Evolutionary conservation across 1,140 invertebrate genomes (phyloP).

Genomic region (Ips nitidus): DNA sequence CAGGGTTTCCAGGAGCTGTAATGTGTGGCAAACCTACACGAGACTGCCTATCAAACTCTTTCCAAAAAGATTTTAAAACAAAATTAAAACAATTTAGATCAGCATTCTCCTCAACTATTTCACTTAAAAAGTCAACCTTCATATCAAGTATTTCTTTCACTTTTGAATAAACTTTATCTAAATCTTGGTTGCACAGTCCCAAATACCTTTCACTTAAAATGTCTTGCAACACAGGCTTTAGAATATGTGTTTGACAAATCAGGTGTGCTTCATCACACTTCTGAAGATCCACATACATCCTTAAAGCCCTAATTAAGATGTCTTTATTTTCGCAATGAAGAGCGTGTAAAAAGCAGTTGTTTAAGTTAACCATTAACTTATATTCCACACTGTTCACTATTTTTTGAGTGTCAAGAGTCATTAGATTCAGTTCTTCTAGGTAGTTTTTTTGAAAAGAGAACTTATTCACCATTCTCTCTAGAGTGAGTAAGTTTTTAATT

Average conservation of each 20-base stretch:
- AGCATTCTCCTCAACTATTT: conserved; percentile 59
- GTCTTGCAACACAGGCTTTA: conserved; percentile 70
- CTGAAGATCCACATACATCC: conserved; percentile 68
- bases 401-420: conserved; percentile 51
- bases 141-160: conserved; percentile 71
- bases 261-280: conserved; percentile 71
- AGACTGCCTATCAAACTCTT: conserved; percentile 77
- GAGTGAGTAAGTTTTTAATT: conserved; percentile 36
- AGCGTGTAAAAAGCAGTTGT: conserved; percentile 63
- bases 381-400: conserved; percentile 57
- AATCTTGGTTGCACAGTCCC: conserved; percentile 62
- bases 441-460: conserved; percentile 70
- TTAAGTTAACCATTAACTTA: conserved; percentile 60
- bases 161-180: conserved; percentile 74
- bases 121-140: conserved; percentile 61
- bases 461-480: conserved; percentile 57
- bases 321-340: conserved; percentile 59
- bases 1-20: conserved; percentile 89
- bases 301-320: conserved; percentile 62
- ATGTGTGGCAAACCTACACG: conserved; percentile 77
- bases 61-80: conserved; percentile 86
- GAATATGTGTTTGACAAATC: conserved; percentile 69
- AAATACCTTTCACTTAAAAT: conserved; percentile 76
- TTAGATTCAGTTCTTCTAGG: conserved; percentile 62
- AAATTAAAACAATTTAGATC: conserved; percentile 77